phyloP scores from a whole-genome alignment of 1,140 invertebrate species.

The Zaprionus taronus region DNA sequence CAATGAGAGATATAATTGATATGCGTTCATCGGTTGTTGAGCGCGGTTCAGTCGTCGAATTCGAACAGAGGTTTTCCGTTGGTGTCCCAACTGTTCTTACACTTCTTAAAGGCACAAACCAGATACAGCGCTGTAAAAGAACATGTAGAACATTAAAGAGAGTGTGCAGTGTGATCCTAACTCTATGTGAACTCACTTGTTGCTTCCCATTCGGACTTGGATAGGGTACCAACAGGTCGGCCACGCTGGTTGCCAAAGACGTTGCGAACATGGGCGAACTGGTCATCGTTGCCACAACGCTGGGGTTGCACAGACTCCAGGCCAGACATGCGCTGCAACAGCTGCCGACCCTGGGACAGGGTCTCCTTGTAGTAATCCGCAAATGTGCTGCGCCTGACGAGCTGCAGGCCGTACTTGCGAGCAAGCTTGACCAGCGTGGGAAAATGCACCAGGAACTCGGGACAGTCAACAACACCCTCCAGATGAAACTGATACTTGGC shows the following conservation, averaged over 20 bases:
- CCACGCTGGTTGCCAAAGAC: constrained; percentile 65
- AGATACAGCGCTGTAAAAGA: constrained; percentile 91
- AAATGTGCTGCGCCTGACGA: constrained; percentile 91
- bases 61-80: constrained; percentile 87
- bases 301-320: constrained; percentile 89
- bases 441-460: constrained; percentile 98
- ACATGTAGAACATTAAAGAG: neutral
- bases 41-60: constrained; percentile 67
- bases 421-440: constrained; percentile 93
- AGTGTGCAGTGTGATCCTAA: accelerated
- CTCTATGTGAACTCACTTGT: constrained; percentile 88
- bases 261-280: constrained; percentile 91
- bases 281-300: constrained; percentile 85
- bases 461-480: constrained; percentile 98
- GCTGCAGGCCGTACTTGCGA: constrained; percentile 91
- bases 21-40: neutral
- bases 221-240: constrained; percentile 91
- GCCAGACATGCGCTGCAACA: constrained; percentile 91
- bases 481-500: constrained; percentile 98
- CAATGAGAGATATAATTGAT: constrained; percentile 4
- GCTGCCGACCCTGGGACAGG: constrained; percentile 84
- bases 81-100: constrained; percentile 87
- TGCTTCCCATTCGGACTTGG: constrained; percentile 96
- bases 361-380: constrained; percentile 92
- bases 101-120: constrained; percentile 94